Evolutionary conservation across 2,113 vertebrate genomes (phyloP).

Genomic region (Eurypyga helias): DNA sequence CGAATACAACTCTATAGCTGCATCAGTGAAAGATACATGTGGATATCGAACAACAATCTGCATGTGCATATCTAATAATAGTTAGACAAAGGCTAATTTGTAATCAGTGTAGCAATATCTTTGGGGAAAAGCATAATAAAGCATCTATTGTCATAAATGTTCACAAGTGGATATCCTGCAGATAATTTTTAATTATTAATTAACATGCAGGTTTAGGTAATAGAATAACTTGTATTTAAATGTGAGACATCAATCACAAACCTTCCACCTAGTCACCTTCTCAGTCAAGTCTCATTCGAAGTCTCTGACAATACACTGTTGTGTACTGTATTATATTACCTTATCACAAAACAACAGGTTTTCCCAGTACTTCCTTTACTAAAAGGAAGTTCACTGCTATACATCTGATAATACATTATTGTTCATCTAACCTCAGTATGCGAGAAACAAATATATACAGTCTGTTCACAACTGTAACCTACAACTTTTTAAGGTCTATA

Average conservation of each 20-base stretch:
- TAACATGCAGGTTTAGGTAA: not conserved
- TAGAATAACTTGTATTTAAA: not conserved
- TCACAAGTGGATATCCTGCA: not conserved
- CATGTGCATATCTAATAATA: not conserved
- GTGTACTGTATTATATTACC: not conserved
- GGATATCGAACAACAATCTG: not conserved
- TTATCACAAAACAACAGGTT: conserved; percentile 14
- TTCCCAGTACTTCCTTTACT: not conserved
- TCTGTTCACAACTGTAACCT: not conserved
- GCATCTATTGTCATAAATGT: not conserved
- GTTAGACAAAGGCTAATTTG: not conserved
- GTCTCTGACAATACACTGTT: not conserved
- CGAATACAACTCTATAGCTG: not conserved
- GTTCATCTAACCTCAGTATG: not conserved
- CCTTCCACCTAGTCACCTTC: not conserved
- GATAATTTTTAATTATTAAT: not conserved
- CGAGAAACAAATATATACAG: not conserved
- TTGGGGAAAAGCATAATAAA: not conserved
- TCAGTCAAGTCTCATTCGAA: not conserved
- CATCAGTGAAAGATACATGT: not conserved
- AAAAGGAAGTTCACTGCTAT: not conserved
- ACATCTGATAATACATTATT: not conserved
- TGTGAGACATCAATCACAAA: not conserved
- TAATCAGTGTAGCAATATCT: not conserved
- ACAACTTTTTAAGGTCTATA: not conserved